phyloP scores from a whole-genome alignment of 2,797 vertebrate species.

The Dicrostonyx torquatus region DNA sequence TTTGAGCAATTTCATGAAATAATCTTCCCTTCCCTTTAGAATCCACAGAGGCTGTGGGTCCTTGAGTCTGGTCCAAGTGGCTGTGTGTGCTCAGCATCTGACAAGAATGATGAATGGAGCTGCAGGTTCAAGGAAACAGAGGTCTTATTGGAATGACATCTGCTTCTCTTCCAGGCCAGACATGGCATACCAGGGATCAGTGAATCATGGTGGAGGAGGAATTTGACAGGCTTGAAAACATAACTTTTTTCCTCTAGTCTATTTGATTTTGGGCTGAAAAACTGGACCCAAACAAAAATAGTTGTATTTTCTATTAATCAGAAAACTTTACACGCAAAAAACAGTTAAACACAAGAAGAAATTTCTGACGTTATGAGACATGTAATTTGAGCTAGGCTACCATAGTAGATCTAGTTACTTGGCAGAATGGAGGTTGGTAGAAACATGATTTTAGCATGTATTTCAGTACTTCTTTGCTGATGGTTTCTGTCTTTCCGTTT shows the following conservation, averaged over 20 bases:
- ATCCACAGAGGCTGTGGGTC: conserved; percentile 68
- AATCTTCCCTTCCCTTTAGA: conserved; percentile 62
- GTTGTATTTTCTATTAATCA: conserved; percentile 21
- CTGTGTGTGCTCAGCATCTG: conserved; percentile 77
- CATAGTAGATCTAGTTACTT: conserved; percentile 17
- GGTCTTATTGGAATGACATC: conserved; percentile 85
- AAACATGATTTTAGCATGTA: conserved; percentile 42
- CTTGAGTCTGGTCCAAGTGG: conserved; percentile 74
- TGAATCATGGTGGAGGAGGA: conserved; percentile 70
- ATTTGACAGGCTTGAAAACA: conserved; percentile 74
- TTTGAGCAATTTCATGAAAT: conserved; percentile 51
- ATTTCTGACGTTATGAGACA: conserved; percentile 17
- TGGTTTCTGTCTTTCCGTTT: conserved; percentile 57
- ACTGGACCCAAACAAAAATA: conserved; percentile 8
- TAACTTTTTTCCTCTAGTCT: conserved; percentile 67
- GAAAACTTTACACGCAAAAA: neutral
- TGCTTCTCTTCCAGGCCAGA: conserved; percentile 80
- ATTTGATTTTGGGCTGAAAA: conserved; percentile 71
- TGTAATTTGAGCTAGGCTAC: conserved; percentile 16
- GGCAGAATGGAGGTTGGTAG: neutral
- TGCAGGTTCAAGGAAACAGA: conserved; percentile 80
- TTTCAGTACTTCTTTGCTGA: conserved; percentile 50
- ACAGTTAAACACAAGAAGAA: conserved; percentile 26
- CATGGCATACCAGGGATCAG: conserved; percentile 75
- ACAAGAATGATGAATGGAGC: conserved; percentile 79